phyloP scores from a whole-genome alignment of 2,888 invertebrate species.

The Spilosoma lubricipeda region DNA sequence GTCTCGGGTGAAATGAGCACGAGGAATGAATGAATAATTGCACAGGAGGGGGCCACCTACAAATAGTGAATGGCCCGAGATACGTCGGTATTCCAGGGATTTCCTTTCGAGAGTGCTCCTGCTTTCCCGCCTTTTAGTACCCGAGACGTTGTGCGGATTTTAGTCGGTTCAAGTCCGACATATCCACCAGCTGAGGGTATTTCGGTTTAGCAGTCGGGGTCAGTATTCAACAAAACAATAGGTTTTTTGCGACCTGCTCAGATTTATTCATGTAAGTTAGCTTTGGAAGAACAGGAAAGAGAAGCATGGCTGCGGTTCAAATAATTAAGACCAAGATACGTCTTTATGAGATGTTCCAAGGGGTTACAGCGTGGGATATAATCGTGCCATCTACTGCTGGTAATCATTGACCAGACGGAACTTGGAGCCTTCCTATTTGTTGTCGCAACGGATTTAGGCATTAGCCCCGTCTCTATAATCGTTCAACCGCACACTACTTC shows the following conservation, averaged over 20 bases:
- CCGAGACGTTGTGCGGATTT: too few relatives aligned
- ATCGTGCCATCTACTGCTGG: conserved; percentile 2
- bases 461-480: conserved; percentile 2
- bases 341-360: too few relatives aligned
- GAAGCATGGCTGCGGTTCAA: neutral
- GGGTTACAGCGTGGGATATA: neutral
- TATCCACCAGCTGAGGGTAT: too few relatives aligned
- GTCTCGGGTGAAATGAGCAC: too few relatives aligned
- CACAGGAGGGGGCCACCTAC: too few relatives aligned
- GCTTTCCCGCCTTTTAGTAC: too few relatives aligned
- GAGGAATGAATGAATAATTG: too few relatives aligned
- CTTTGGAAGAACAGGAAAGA: neutral
- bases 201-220: too few relatives aligned
- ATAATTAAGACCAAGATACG: neutral
- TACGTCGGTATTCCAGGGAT: too few relatives aligned
- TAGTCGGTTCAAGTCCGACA: too few relatives aligned
- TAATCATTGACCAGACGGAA: conserved; percentile 15
- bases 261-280: neutral
- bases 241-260: neutral
- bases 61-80: too few relatives aligned
- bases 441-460: conserved; percentile 7
- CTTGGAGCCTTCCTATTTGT: conserved; percentile 12
- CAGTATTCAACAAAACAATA: neutral
- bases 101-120: too few relatives aligned
- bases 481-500: conserved; percentile 3